These are phyloP conservation scores for Steinernema hermaphroditum DNA, from an alignment of 2,888 invertebrate species.

Conservation along the genomic window DNA sequence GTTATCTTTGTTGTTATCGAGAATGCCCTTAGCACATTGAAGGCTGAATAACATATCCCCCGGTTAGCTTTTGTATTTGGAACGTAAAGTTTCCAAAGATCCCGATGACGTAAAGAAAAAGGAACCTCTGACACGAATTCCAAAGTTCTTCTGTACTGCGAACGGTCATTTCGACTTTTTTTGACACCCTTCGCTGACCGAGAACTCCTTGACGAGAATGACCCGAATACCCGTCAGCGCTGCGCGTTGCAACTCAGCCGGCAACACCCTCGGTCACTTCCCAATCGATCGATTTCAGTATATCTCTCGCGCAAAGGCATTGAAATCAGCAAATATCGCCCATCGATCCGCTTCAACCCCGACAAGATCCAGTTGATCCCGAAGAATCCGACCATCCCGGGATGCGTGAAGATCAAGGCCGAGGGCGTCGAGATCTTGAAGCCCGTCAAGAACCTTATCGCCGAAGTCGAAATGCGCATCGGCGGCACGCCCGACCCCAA, in stretches of 20 bases:
- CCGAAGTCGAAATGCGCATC: constrained; percentile 65
- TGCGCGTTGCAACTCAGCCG: constrained; percentile 2
- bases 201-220: background rate
- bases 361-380: constrained; percentile 65
- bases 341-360: constrained; percentile 64
- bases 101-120: background rate
- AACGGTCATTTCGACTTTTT: background rate
- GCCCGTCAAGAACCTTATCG: constrained; percentile 62
- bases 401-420: constrained; percentile 66
- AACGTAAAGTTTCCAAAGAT: background rate
- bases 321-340: constrained; percentile 63
- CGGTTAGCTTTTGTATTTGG: no score
- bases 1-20: no score
- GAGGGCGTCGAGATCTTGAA: constrained; percentile 58
- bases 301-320: constrained; percentile 63
- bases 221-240: constrained; percentile 5
- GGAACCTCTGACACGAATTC: constrained; percentile 3
- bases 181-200: constrained; percentile 1
- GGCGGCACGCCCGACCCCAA: constrained; percentile 65
- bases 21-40: no score
- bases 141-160: background rate
- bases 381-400: constrained; percentile 65
- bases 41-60: no score
- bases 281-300: constrained; percentile 45
- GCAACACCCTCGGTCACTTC: background rate